Conservation (phyloP, 2,113 vertebrate species). For the Potamarius usumacintae region DNA sequence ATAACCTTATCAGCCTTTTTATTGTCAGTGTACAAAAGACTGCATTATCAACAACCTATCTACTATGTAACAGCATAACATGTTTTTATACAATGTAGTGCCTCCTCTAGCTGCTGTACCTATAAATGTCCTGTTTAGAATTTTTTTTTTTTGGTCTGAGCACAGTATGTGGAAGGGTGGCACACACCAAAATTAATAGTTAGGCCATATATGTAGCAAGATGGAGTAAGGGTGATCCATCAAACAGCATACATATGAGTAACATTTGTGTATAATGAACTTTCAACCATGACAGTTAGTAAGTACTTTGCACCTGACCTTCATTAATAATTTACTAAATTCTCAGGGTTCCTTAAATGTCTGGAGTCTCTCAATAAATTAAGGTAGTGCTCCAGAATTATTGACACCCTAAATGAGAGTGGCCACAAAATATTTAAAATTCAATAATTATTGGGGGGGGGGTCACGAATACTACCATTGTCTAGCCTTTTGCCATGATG, state of each 20-base stretch:
- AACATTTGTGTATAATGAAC: slow-evolving; percentile 4
- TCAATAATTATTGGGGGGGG: background rate
- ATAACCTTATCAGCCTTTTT: slow-evolving; percentile 49
- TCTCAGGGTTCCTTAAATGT: background rate
- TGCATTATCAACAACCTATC: slow-evolving; percentile 43
- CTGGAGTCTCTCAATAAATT: background rate
- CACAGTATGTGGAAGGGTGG: background rate
- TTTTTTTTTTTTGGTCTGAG: background rate
- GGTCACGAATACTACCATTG: background rate
- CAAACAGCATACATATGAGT: background rate
- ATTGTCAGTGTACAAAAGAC: slow-evolving; percentile 52
- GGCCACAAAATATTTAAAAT: background rate
- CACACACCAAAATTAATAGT: background rate
- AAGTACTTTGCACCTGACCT: background rate
- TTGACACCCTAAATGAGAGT: background rate
- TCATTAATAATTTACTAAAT: slow-evolving; percentile 14
- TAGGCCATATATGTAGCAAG: background rate
- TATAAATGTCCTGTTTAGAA: slow-evolving; percentile 22
- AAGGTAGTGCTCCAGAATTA: background rate
- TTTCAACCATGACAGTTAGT: slow-evolving; percentile 15
- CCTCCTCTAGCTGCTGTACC: background rate
- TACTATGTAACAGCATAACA: slow-evolving; percentile 50
- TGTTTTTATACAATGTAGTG: background rate
- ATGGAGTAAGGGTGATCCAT: background rate
- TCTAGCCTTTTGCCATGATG: background rate